Evolutionary conservation across 2,113 vertebrate genomes (phyloP).

Genomic region (human (Homo sapiens)): DNA sequence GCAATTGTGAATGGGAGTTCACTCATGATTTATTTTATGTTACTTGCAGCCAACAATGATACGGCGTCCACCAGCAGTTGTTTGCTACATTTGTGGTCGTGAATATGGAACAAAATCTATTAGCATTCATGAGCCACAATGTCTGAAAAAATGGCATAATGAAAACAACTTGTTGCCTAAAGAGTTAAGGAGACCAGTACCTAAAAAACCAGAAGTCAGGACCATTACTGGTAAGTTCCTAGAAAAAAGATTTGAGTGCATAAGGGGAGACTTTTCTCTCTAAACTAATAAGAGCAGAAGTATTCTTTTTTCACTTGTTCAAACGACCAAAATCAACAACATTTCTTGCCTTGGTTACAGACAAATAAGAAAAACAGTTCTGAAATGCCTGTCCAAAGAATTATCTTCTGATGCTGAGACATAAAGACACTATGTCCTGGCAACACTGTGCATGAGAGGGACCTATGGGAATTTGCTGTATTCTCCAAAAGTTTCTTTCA

Average conservation of each 20-base stretch:
- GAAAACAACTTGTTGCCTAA: conserved; percentile 85
- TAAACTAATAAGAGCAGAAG: background rate
- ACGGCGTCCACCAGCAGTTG: conserved; percentile 80
- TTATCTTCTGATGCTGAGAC: background rate
- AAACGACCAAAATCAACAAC: background rate
- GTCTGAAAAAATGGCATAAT: conserved; percentile 86
- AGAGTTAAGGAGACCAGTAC: conserved; percentile 82
- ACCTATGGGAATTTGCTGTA: background rate
- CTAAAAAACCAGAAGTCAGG: conserved; percentile 82
- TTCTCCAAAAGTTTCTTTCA: background rate
- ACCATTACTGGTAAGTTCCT: conserved; percentile 79
- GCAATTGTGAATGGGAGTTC: too few relatives aligned
- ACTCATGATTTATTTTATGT: conserved; percentile 39
- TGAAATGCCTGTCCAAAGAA: background rate
- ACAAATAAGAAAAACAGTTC: background rate
- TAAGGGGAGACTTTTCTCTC: background rate
- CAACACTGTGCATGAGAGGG: background rate
- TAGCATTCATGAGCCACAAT: conserved; percentile 86
- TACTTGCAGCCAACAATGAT: conserved; percentile 77
- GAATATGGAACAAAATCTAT: conserved; percentile 88
- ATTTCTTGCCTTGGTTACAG: background rate
- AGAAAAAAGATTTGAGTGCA: background rate
- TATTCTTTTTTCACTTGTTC: conserved; percentile 22
- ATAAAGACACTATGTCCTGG: background rate
- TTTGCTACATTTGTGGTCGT: conserved; percentile 86